Percentiles rank a stretch among this genome's conserved stretches.
Evolutionary conservation across 2,113 vertebrate genomes (phyloP).

Genomic region (Gila orcuttii): DNA sequence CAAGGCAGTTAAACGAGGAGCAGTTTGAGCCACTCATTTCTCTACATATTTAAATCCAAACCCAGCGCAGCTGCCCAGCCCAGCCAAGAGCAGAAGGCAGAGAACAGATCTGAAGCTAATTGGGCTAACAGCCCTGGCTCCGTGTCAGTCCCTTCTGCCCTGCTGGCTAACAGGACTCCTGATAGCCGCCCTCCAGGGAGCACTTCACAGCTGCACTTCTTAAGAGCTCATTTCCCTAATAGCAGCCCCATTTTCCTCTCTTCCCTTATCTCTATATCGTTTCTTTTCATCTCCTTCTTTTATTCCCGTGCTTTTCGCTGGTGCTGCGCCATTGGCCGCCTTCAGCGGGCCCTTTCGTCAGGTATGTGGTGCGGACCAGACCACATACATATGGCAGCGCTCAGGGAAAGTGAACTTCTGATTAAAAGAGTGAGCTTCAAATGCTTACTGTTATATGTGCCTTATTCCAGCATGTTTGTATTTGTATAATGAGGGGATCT

Average conservation of each 20-base stretch:
- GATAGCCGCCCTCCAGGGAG: slow-evolving; percentile 43
- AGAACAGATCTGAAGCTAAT: slow-evolving; percentile 43
- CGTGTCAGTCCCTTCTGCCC: slow-evolving; percentile 33
- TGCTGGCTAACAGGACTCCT: slow-evolving; percentile 39
- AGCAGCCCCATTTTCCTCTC: slow-evolving; percentile 6
- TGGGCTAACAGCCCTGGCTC: slow-evolving; percentile 40
- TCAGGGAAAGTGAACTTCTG: slow-evolving; percentile 28
- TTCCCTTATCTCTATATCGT: slow-evolving; percentile 22
- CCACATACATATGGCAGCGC: slow-evolving; percentile 10
- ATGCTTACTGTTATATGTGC: slow-evolving; percentile 21
- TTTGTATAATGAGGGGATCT: slow-evolving; percentile 46
- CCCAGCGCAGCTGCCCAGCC: slow-evolving; percentile 11
- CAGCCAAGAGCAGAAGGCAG: slow-evolving; percentile 30
- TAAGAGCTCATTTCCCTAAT: slow-evolving; percentile 50
- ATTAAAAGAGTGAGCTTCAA: slow-evolving; percentile 40
- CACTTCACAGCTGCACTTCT: slow-evolving; percentile 47
- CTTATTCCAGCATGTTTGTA: slow-evolving; percentile 34
- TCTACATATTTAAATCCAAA: slow-evolving; percentile 27
- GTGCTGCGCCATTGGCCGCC: neutral
- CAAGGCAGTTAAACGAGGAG: slow-evolving; percentile 21
- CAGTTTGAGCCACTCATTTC: slow-evolving; percentile 5
- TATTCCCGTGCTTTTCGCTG: neutral
- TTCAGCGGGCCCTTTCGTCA: neutral
- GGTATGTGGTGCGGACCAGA: slow-evolving; percentile 6
- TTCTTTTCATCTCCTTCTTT: slow-evolving; percentile 28